phyloP scores from a whole-genome alignment of 2,113 vertebrate genomes.

The Trachemys scripta region DNA sequence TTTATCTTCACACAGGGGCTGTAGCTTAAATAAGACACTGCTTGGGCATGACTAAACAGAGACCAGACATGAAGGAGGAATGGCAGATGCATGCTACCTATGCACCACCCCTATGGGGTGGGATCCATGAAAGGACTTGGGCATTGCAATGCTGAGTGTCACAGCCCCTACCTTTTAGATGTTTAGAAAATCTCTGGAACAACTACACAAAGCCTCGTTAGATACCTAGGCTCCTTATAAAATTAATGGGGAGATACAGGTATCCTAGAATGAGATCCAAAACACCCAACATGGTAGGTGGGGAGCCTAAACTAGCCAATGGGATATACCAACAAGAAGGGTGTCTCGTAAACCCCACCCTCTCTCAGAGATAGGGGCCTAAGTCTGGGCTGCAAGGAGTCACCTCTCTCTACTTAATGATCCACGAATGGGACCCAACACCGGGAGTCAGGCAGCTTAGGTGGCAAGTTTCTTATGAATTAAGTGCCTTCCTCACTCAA shows the following conservation, averaged over 20 bases:
- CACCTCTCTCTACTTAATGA: background rate
- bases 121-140: background rate
- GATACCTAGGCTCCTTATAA: background rate
- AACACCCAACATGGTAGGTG: background rate
- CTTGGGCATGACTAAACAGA: background rate
- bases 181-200: background rate
- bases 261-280: background rate
- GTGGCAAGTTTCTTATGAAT: background rate
- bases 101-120: background rate
- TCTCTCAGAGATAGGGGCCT: background rate
- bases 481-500: background rate
- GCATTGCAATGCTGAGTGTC: background rate
- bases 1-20: slow-evolving; percentile 27
- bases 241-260: background rate
- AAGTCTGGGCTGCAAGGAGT: background rate
- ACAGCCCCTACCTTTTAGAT: background rate
- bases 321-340: background rate
- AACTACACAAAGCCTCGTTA: background rate
- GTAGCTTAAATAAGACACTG: background rate
- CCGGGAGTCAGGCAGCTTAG: background rate
- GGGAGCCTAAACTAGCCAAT: background rate
- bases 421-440: background rate
- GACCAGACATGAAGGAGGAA: slow-evolving; percentile 20
- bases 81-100: background rate
- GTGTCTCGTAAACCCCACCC: background rate